Base-by-base conservation (phyloP, 2,113 vertebrate species). In the Nesospiza acunhae region DNA sequence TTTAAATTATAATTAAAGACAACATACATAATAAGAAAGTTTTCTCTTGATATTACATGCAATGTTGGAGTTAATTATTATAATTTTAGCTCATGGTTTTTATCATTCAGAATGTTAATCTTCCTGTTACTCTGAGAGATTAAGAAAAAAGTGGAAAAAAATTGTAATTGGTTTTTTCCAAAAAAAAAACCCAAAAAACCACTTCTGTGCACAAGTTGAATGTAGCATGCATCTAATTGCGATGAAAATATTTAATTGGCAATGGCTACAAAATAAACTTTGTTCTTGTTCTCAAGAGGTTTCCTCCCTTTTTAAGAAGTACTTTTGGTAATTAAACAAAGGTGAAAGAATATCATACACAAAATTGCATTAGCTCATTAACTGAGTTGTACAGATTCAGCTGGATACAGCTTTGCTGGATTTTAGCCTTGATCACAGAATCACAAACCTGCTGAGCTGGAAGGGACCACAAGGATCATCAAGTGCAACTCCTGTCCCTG, bases 1-100 rank as follows among this genome's bases (percentile, higher is more conserved):
- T 95, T 97, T 95, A 74, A 90, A 87, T 95, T 93, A 94, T 89
- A 96, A 97, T 97, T 97, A 97, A 95, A 96, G 91, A 70, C 47
- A 94, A 94, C 80, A 91, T 88, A 35, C 64, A 76, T 93, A 96
- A 92, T 75, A 90, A 84, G 77, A 89, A 97, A 92, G 62, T 96
- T 96, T 97, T 95, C 96, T 97, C 94, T 96, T 93, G 91, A 63
- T 97, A 97, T 89, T 94, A 92, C 49, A 89, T 91, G 62, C 73
- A 78, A 83, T 95, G 63, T 84, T 14, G n/a, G 82, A 94, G 35
- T 84, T 97, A 97, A 97, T 97, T 92, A 96, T 90, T 95, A 31
- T 72, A 91, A 89, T 95, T 97, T 96, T 94, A 95, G 82, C 17
- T 73, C 0, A 1, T 30, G 16, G 68, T 94, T 95, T 97, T 96